phyloP scores from a whole-genome alignment of 2,797 vertebrate species.

The Acomys russatus region DNA sequence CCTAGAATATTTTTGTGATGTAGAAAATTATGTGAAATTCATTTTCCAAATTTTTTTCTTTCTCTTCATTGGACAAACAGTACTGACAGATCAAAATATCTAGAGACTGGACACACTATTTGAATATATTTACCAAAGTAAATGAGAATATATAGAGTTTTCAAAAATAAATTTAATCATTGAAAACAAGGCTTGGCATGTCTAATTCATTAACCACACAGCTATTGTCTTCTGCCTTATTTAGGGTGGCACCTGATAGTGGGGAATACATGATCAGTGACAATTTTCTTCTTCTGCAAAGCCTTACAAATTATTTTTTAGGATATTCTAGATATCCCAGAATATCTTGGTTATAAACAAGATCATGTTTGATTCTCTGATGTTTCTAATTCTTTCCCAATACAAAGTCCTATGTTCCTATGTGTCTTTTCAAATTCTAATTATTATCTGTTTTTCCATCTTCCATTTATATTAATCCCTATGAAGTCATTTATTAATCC shows the following conservation, averaged over 20 bases:
- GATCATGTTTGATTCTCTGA: not conserved
- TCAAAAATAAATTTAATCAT: not conserved
- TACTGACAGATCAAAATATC: not conserved
- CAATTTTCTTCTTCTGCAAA: not conserved
- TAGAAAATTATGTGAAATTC: not conserved
- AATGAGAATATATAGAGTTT: not conserved
- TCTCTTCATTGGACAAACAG: not conserved
- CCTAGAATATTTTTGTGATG: not conserved
- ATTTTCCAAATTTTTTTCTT: not conserved
- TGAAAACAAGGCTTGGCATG: not conserved
- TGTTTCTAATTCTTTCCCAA: not conserved
- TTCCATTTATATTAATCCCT: not conserved
- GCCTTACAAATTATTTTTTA: not conserved
- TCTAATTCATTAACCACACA: not conserved
- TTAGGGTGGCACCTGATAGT: not conserved
- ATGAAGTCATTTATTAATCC: not conserved
- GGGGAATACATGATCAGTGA: not conserved
- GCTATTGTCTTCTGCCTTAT: not conserved
- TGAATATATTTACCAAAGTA: not conserved
- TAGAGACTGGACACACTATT: not conserved
- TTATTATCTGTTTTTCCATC: not conserved
- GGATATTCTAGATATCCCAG: no score
- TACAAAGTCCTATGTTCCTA: fast-evolving
- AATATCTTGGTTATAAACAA: not conserved
- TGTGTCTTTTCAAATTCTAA: not conserved